Base-by-base conservation (phyloP, 2,797 vertebrate species). In the Neomorphus geoffroyi region DNA sequence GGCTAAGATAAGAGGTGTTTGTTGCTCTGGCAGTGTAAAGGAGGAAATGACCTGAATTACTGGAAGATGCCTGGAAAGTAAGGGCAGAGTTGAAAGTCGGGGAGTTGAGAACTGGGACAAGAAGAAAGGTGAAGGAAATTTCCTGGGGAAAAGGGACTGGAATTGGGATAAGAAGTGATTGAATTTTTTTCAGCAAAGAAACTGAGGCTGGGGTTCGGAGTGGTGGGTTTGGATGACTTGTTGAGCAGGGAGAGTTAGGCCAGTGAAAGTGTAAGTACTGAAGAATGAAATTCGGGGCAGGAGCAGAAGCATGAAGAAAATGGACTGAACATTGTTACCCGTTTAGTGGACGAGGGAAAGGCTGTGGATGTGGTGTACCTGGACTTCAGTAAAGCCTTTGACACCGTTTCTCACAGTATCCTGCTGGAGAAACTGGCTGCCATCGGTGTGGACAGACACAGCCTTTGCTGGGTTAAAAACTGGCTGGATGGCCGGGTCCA, bases 11-110 rank as follows among this genome's bases (percentile, higher is more conserved):
- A 48, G 57, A 91, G 61, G 61, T 0, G 0, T 86, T 96, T 92
- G 81, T 94, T 91, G 48, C 79, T 88, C 73, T 86, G 62, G 46
- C 39, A 75, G 57, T 11, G 56, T 73, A 84, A 89, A 93, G 54
- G 80, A 91, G 73, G 77, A 96, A 93, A 70, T 86, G 1, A 82
- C 69, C 61, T 71, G 72, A 61, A 74, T 83, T 72, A 54, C 8
- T 62, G 62, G 75, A 91, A 85, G 70, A 62, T 92, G 66, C 39
- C 46, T 88, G 77, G 64, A 73, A 91, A 77, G 67, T 73, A 37
- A 77, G 48, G 39, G 45, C n/a, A 43, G 24, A 28, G 13, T 7
- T 79, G 66, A 79, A 90, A 70, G 54, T 70, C 54, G 41, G 60
- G 19, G 3, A 19, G 88, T 75, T 71, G 53, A 79, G 71, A 86